phyloP scores from a whole-genome alignment of 2,888 invertebrate genomes.

The Nephrotoma appendiculata region DNA sequence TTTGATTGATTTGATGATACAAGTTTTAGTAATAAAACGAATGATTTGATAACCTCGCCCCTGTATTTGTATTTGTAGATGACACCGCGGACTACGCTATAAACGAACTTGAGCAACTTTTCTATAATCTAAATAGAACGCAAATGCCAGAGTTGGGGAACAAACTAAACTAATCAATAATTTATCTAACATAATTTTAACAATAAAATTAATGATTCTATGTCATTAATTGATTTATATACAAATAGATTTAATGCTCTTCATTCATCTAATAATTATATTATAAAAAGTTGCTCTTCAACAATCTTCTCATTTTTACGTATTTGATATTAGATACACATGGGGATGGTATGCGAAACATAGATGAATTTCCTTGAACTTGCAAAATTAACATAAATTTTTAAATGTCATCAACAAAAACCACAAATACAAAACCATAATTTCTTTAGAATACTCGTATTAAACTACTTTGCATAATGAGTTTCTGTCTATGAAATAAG shows the following conservation, averaged over 20 bases:
- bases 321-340: not conserved
- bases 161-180: not conserved
- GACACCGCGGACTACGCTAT: no score
- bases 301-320: not conserved
- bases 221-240: not conserved
- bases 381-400: not conserved
- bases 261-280: not conserved
- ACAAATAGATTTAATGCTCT: not conserved
- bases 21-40: no score
- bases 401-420: not conserved
- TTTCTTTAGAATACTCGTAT: not conserved
- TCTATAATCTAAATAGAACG: no score
- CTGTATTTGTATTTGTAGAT: no score
- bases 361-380: not conserved
- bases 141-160: not conserved
- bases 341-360: not conserved
- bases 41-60: no score
- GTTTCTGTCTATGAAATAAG: not conserved
- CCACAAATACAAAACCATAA: not conserved
- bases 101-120: no score
- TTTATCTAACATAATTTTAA: not conserved
- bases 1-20: no score
- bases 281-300: not conserved
- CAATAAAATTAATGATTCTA: not conserved
- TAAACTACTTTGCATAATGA: not conserved